Evolutionary conservation across 2,888 invertebrate genomes (phyloP).

Genomic region (Timema cristinae): DNA sequence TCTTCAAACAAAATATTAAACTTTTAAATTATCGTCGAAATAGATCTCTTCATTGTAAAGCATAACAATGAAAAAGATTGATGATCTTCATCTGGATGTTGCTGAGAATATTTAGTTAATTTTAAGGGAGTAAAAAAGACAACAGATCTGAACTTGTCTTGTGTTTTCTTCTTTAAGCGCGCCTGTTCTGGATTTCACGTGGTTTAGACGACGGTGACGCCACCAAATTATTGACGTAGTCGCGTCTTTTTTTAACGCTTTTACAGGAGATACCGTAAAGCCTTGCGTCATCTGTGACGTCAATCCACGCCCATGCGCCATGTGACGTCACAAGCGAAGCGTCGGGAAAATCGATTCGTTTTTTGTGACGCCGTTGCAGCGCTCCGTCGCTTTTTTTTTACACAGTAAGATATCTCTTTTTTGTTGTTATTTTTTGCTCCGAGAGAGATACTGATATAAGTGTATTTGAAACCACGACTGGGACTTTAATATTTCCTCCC

Average conservation of each 20-base stretch:
- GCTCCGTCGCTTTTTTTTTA: background rate
- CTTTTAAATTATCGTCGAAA: background rate
- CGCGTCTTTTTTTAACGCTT: slow-evolving; percentile 21
- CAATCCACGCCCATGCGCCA: slow-evolving; percentile 30
- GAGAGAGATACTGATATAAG: too few species aligned
- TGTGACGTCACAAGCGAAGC: slow-evolving; percentile 28
- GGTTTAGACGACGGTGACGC: slow-evolving; percentile 25
- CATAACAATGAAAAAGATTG: too few species aligned
- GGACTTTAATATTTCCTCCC: background rate
- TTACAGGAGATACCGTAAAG: slow-evolving; percentile 30
- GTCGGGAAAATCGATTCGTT: slow-evolving; percentile 28
- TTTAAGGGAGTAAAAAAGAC: too few species aligned
- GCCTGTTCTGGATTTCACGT: slow-evolving; percentile 19
- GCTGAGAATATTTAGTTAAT: too few species aligned
- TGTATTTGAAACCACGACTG: background rate
- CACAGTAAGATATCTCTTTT: slow-evolving; percentile 14
- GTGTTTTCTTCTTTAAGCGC: slow-evolving; percentile 10
- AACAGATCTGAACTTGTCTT: background rate
- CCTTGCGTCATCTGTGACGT: slow-evolving; percentile 30
- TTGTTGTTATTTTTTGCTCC: background rate
- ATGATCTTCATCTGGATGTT: too few species aligned
- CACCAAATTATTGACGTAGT: slow-evolving; percentile 25
- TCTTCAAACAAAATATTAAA: background rate
- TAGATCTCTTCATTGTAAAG: too few species aligned
- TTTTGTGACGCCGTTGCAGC: slow-evolving; percentile 20